Percentiles rank a stretch among this genome's conserved stretches.
phyloP scores from a whole-genome alignment of 1,140 invertebrate species.

The Oscheius sp. region DNA sequence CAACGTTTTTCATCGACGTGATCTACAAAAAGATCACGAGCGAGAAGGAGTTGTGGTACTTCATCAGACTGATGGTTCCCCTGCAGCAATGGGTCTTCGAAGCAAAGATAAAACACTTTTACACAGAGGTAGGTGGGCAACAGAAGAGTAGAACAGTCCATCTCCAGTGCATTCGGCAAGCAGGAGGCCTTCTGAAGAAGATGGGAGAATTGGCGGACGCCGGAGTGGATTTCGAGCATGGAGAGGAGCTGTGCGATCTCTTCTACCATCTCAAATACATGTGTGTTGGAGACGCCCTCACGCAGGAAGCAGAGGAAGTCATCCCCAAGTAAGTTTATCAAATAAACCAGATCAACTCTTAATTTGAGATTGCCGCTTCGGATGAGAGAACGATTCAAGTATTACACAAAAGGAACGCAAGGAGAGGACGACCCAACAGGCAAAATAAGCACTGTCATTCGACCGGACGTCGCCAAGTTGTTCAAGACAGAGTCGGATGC shows the following conservation, averaged over 20 bases:
- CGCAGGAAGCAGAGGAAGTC: slow-evolving; percentile 1
- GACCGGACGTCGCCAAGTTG: not conserved
- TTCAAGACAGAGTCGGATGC: not conserved
- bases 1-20: not conserved
- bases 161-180: slow-evolving; percentile 1
- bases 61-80: slow-evolving; percentile 9
- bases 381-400: slow-evolving; percentile 20
- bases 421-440: not conserved
- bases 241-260: slow-evolving; percentile 28
- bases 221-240: slow-evolving; percentile 7
- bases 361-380: not conserved
- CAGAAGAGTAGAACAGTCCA: not conserved
- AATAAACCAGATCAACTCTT: not conserved
- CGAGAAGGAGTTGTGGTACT: slow-evolving; percentile 33
- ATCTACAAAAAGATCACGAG: slow-evolving; percentile 15
- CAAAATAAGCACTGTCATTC: not conserved
- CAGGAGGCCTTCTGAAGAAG: not conserved
- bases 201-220: slow-evolving; percentile 4
- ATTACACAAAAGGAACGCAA: slow-evolving; percentile 2
- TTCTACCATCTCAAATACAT: slow-evolving; percentile 40
- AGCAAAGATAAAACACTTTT: not conserved
- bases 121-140: not conserved
- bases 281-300: slow-evolving; percentile 31
- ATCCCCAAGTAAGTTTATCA: slow-evolving; percentile 4
- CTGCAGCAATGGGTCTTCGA: slow-evolving; percentile 8